phyloP scores from a whole-genome alignment of 2,888 invertebrate genomes.

The Aspidiotus rigidus region DNA sequence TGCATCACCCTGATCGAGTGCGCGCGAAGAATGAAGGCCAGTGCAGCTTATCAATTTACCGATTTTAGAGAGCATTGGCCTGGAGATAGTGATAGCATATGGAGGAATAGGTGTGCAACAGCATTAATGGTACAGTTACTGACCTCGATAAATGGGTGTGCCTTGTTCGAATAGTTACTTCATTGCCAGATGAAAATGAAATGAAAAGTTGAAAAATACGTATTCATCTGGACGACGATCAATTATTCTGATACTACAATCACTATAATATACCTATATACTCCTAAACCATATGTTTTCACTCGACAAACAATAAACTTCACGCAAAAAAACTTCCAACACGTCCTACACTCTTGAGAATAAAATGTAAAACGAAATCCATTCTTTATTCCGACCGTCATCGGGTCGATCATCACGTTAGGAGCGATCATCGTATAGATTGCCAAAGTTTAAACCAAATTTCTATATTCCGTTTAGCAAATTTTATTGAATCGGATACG shows the following conservation, averaged over 20 bases:
- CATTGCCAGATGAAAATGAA: background rate
- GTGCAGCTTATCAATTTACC: too few species aligned
- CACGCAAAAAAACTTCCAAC: background rate
- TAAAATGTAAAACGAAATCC: background rate
- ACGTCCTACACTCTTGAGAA: constrained; percentile 1
- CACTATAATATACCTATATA: too few species aligned
- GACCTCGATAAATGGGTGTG: constrained; percentile 24
- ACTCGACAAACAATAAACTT: background rate
- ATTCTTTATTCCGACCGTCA: too few species aligned
- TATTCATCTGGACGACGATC: background rate
- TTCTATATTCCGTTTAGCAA: too few species aligned
- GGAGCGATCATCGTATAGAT: too few species aligned
- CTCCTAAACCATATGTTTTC: background rate
- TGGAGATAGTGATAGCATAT: background rate
- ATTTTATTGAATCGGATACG: too few species aligned
- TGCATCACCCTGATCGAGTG: too few species aligned
- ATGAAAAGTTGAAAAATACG: constrained; percentile 9
- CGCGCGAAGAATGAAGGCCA: too few species aligned
- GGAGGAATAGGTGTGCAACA: background rate
- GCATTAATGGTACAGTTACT: constrained; percentile 26
- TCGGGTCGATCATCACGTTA: too few species aligned
- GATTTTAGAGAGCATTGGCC: too few species aligned
- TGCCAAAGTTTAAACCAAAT: too few species aligned
- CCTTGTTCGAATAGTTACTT: constrained; percentile 21
- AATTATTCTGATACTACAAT: constrained; percentile 1